Evolutionary conservation across 2,113 vertebrate species (phyloP).

Genomic region (Xenopus borealis): DNA sequence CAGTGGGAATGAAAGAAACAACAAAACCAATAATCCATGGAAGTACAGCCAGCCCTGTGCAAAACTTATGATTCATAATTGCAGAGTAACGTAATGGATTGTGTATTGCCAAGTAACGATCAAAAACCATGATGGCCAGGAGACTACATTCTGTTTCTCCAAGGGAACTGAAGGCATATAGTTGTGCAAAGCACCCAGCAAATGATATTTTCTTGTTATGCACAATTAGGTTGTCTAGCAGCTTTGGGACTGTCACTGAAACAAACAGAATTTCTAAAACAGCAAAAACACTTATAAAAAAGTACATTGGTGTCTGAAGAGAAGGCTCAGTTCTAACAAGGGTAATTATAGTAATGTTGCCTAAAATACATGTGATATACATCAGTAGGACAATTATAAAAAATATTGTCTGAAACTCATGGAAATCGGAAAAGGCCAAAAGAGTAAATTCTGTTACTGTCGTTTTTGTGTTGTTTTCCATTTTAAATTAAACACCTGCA

Average conservation of each 20-base stretch:
- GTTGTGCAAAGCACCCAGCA: constrained; percentile 24
- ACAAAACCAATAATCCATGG: constrained; percentile 33
- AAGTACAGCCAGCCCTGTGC: constrained; percentile 7
- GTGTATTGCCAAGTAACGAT: constrained; percentile 32
- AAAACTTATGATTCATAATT: constrained; percentile 29
- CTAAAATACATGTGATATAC: background rate
- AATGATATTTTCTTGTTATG: constrained; percentile 33
- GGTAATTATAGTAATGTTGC: background rate
- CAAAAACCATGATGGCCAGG: constrained; percentile 31
- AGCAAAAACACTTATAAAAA: constrained; percentile 33
- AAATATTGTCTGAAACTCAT: background rate
- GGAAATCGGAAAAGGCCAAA: background rate
- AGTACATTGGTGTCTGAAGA: constrained; percentile 38
- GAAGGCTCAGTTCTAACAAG: background rate
- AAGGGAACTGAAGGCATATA: constrained; percentile 31
- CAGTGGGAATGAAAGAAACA: constrained; percentile 17
- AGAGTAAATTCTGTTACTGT: background rate
- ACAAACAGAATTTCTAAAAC: constrained; percentile 30
- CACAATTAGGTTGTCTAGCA: constrained; percentile 15
- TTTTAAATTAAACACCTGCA: no score
- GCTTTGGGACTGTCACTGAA: constrained; percentile 30
- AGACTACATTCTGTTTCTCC: constrained; percentile 39
- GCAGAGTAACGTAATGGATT: constrained; percentile 26
- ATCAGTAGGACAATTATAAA: background rate
- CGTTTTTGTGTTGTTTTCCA: background rate